Conservation (phyloP, 2,797 vertebrate species). For the Hyperoplus lanceolatus region DNA sequence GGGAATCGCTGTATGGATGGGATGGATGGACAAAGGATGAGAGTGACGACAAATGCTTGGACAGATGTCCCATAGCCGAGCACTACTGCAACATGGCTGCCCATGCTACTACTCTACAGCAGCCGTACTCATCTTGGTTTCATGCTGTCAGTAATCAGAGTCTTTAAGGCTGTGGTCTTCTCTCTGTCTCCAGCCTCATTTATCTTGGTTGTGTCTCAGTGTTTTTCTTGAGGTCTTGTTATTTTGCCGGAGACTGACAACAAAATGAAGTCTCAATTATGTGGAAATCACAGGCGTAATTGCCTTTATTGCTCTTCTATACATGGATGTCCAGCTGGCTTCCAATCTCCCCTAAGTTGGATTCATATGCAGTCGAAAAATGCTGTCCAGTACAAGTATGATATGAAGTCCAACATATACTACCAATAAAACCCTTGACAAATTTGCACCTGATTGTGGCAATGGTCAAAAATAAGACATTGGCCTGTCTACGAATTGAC, state of each 20-base stretch:
- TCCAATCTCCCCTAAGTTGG: constrained; percentile 20
- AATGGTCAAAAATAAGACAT: constrained; percentile 27
- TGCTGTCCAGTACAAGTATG: constrained; percentile 49
- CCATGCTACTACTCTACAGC: neutral
- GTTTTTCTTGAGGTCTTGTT: constrained; percentile 70
- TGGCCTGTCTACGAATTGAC: constrained; percentile 28
- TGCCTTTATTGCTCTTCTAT: constrained; percentile 51
- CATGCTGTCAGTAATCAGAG: constrained; percentile 28
- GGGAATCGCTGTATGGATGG: constrained; percentile 52
- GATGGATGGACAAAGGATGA: constrained; percentile 57
- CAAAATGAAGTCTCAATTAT: constrained; percentile 66
- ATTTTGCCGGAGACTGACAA: constrained; percentile 59
- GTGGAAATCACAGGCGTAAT: constrained; percentile 59
- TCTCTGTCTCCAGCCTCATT: constrained; percentile 61
- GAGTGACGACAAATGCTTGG: constrained; percentile 65
- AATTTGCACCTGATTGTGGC: constrained; percentile 48
- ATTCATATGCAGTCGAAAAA: constrained; percentile 52
- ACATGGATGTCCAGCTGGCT: constrained; percentile 67
- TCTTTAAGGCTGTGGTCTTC: constrained; percentile 47
- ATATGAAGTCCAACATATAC: constrained; percentile 18
- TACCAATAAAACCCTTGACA: constrained; percentile 51
- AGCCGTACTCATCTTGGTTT: constrained; percentile 31
- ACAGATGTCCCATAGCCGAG: constrained; percentile 58
- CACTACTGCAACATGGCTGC: constrained; percentile 22
- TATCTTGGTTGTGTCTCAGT: constrained; percentile 61